phyloP scores from a whole-genome alignment of 2,888 invertebrate genomes.

The Panopea generosa region DNA sequence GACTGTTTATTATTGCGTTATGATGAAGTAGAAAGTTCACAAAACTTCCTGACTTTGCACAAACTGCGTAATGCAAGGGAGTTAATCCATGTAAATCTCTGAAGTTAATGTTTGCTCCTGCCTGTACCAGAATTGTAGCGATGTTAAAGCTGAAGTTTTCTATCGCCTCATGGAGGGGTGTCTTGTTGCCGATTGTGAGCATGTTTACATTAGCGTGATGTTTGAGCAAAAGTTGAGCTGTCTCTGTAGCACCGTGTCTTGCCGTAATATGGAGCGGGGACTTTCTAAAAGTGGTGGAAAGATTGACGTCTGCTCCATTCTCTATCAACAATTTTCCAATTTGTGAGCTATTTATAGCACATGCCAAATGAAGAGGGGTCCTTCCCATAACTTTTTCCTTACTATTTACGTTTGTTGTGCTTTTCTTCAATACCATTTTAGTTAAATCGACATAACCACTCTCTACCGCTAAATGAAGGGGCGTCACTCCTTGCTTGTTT shows the following conservation, averaged over 20 bases:
- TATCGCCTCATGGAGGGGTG: constrained; percentile 74
- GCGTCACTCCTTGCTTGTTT: constrained; percentile 71
- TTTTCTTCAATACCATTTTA: constrained; percentile 71
- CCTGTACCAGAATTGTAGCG: constrained; percentile 68
- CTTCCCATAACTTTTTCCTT: constrained; percentile 77
- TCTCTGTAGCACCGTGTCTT: constrained; percentile 65
- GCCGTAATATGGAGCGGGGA: constrained; percentile 77
- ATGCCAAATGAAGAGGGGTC: constrained; percentile 77
- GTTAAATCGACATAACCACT: constrained; percentile 69
- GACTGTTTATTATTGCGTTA: constrained; percentile 71
- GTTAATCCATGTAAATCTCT: constrained; percentile 77
- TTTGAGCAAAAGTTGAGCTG: constrained; percentile 66
- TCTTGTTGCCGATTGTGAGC: constrained; percentile 72
- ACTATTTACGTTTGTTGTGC: constrained; percentile 74
- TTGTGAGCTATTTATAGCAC: constrained; percentile 66
- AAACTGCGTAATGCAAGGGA: constrained; percentile 72
- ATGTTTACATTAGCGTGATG: constrained; percentile 75
- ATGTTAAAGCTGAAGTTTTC: constrained; percentile 66
- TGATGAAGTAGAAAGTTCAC: constrained; percentile 65
- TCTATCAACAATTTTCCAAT: constrained; percentile 72
- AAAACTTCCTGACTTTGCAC: constrained; percentile 65
- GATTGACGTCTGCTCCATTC: constrained; percentile 77
- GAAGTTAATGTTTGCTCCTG: constrained; percentile 73
- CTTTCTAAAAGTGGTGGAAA: constrained; percentile 77
- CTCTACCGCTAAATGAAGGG: constrained; percentile 74